Conservation (phyloP, 2,113 vertebrate genomes). For the Micromys minutus region DNA sequence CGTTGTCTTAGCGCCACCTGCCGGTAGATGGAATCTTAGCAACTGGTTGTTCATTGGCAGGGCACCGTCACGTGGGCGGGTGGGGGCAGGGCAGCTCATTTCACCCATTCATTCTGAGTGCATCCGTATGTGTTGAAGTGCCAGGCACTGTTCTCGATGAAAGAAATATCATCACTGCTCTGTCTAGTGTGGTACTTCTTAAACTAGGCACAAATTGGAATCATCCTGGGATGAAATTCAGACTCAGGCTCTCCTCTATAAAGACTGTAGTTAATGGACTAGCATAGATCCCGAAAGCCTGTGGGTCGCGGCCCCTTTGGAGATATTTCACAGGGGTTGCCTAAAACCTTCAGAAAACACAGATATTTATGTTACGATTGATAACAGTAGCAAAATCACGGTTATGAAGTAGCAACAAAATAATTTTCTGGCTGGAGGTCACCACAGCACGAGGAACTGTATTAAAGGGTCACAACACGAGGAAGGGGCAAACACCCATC, state of each 20-base stretch:
- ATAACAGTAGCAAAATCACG: not conserved
- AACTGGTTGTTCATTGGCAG: not conserved
- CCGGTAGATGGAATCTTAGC: not conserved
- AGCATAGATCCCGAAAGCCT: not conserved
- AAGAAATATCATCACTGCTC: not conserved
- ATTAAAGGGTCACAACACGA: not conserved
- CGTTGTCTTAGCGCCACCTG: conserved; percentile 50
- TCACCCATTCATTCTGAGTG: not conserved
- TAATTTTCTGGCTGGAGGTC: not conserved
- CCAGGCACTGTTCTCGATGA: not conserved
- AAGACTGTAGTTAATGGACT: not conserved
- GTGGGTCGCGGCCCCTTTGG: not conserved
- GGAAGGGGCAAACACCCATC: not conserved
- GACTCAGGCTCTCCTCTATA: not conserved
- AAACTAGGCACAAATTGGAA: not conserved
- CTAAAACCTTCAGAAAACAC: not conserved
- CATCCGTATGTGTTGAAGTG: not conserved
- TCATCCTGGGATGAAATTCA: not conserved
- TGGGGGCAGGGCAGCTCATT: not conserved
- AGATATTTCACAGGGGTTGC: not conserved
- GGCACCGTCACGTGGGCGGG: not conserved
- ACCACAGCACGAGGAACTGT: not conserved
- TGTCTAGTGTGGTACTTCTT: not conserved
- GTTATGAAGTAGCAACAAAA: not conserved
- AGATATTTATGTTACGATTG: not conserved